These are phyloP conservation scores for Muschampia plurimacula DNA, from an alignment of 2,888 invertebrate genomes.

Conservation along the genomic window DNA sequence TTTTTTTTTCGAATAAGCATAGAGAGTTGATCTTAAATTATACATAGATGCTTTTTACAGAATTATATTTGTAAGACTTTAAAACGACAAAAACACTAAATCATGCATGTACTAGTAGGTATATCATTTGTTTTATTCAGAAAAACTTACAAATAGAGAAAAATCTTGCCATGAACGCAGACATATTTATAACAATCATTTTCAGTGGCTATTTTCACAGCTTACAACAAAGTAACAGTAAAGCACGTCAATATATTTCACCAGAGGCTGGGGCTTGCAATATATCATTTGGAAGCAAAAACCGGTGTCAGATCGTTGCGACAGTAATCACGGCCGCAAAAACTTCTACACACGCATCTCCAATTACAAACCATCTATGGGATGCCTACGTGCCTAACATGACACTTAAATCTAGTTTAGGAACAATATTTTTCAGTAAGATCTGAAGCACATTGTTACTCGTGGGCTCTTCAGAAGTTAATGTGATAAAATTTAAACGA, in stretches of 20 bases:
- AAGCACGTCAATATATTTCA: constrained; percentile 33
- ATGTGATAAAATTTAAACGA: background rate
- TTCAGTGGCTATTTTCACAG: background rate
- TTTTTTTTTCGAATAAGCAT: too few relatives aligned
- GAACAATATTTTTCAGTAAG: constrained; percentile 21
- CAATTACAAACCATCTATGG: constrained; percentile 83
- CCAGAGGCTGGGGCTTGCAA: constrained; percentile 49
- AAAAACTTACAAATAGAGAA: too few relatives aligned
- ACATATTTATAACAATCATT: background rate
- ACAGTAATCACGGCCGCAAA: constrained; percentile 75
- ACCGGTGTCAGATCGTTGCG: constrained; percentile 71
- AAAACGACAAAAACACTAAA: too few relatives aligned
- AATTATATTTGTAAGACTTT: too few relatives aligned
- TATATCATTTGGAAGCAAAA: constrained; percentile 79
- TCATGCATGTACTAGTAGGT: too few relatives aligned
- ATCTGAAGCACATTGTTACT: constrained; percentile 3
- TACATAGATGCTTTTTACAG: too few relatives aligned
- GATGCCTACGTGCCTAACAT: constrained; percentile 72
- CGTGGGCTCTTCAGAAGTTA: background rate
- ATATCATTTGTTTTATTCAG: too few relatives aligned
- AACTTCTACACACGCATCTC: constrained; percentile 70
- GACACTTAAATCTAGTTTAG: constrained; percentile 58
- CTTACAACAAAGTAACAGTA: constrained; percentile 19
- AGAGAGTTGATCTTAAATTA: too few relatives aligned
- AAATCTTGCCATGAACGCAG: background rate